These are phyloP conservation scores for Platorchestia sp. DNA, from an alignment of 1,140 invertebrate species.

Conservation along the genomic window DNA sequence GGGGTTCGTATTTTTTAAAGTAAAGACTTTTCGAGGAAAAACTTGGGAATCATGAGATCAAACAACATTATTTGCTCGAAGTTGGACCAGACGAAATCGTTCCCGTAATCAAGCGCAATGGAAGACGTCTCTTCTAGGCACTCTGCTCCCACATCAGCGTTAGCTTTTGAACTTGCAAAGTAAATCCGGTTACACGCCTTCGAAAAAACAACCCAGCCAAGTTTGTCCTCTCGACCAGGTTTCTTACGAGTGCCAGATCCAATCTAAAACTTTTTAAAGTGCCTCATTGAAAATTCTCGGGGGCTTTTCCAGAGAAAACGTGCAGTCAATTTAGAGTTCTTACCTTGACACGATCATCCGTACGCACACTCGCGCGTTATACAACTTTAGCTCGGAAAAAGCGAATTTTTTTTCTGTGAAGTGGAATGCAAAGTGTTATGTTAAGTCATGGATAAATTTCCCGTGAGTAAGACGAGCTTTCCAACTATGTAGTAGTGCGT, in stretches of 20 bases:
- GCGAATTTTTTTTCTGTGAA: background rate
- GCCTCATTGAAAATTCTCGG: background rate
- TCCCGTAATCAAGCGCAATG: background rate
- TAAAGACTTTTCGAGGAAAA: background rate
- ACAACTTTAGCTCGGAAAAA: background rate
- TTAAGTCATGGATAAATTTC: background rate
- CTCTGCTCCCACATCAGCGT: background rate
- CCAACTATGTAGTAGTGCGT: too few species aligned
- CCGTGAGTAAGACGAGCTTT: background rate
- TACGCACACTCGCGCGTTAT: background rate
- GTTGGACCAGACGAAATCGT: background rate
- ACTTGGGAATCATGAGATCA: background rate
- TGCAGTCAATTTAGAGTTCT: background rate
- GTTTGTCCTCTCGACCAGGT: background rate
- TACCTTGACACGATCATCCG: background rate
- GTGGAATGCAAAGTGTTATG: background rate
- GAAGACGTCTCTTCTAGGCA: background rate
- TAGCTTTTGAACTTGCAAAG: background rate
- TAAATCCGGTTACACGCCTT: background rate
- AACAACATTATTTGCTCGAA: background rate
- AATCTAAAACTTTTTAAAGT: background rate
- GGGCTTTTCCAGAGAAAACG: background rate
- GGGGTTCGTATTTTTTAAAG: background rate
- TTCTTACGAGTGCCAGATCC: constrained; percentile 6
- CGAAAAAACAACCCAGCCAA: background rate